Percentiles rank a stretch among this genome's conserved stretches.
Conservation (phyloP, 2,888 invertebrate genomes). For the Spisula solida region DNA sequence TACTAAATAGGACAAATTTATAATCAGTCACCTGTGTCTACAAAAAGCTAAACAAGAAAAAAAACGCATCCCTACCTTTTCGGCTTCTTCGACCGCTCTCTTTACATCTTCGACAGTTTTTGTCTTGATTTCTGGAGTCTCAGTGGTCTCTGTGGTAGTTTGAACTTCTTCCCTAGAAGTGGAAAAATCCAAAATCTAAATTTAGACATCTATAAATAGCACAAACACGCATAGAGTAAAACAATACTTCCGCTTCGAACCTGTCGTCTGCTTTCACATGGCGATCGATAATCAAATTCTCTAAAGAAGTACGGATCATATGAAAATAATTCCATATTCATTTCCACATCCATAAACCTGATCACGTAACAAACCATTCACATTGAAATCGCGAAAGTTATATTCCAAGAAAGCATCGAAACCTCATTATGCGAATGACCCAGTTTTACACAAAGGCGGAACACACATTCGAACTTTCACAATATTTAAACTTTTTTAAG, state of each 20-base stretch:
- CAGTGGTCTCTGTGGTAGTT: conserved; percentile 72
- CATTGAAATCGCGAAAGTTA: neutral
- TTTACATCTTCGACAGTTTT: conserved; percentile 82
- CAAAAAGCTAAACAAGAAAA: too few relatives aligned
- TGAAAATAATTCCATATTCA: neutral
- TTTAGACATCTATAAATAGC: conserved; percentile 38
- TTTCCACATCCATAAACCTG: neutral
- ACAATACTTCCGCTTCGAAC: conserved; percentile 45
- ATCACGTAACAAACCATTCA: neutral
- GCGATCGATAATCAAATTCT: conserved; percentile 24
- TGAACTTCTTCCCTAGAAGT: conserved; percentile 78
- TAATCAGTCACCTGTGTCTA: too few relatives aligned
- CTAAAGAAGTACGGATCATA: neutral
- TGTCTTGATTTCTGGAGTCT: conserved; percentile 76
- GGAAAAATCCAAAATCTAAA: conserved; percentile 40
- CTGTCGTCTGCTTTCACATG: conserved; percentile 50
- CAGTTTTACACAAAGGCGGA: conserved; percentile 62
- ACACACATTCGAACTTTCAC: conserved; percentile 54
- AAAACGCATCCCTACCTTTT: conserved; percentile 53
- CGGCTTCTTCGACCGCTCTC: conserved; percentile 66
- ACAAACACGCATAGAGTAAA: neutral
- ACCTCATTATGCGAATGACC: conserved; percentile 70
- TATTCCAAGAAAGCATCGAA: conserved; percentile 1
- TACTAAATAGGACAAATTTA: too few relatives aligned
- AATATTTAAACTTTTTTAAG: neutral